Evolutionary conservation across 1,140 invertebrate species (phyloP).

Genomic region (Formica selysi): DNA sequence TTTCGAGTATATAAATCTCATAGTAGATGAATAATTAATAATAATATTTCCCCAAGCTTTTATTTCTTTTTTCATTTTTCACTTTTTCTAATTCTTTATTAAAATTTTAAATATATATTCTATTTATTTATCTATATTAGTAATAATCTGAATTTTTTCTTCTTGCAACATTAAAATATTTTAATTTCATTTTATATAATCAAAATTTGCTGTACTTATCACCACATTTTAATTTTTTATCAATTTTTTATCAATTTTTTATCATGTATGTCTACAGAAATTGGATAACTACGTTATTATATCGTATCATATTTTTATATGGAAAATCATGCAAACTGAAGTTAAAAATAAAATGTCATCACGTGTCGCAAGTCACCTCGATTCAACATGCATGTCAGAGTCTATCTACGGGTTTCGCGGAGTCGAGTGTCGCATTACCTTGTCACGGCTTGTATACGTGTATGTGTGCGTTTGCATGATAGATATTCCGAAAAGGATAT

Average conservation of each 20-base stretch:
- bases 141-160: not conserved
- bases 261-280: not conserved
- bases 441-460: not conserved
- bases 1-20: too few relatives aligned
- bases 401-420: not conserved
- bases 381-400: not conserved
- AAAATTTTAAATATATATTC: too few relatives aligned
- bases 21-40: not conserved
- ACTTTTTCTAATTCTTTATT: too few relatives aligned
- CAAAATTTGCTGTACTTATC: not conserved
- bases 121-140: not conserved
- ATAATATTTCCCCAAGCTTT: not conserved
- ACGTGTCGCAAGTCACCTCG: not conserved
- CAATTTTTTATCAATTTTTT: not conserved
- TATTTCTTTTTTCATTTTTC: not conserved
- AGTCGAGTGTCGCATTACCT: conserved; percentile 20
- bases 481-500: conserved; percentile 71
- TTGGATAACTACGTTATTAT: not conserved
- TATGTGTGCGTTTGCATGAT: conserved; percentile 24
- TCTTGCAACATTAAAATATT: not conserved
- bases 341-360: conserved; percentile 19
- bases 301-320: too few relatives aligned
- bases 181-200: not conserved
- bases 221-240: too few relatives aligned
- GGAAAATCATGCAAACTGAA: not conserved